phyloP scores from a whole-genome alignment of 2,888 invertebrate species.

The Drosophila hamatofila region DNA sequence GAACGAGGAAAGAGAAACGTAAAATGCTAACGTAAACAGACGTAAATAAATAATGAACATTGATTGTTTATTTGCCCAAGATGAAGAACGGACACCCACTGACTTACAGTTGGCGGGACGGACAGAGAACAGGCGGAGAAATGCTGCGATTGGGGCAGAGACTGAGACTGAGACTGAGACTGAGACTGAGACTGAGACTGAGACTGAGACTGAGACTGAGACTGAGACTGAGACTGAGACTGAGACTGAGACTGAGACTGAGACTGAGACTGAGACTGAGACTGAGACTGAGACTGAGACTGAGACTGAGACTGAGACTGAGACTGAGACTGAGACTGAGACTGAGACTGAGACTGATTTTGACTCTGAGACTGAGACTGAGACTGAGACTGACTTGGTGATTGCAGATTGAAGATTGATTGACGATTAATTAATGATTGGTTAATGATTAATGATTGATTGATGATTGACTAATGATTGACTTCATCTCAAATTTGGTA shows the following conservation, averaged over 20 bases:
- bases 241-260: neutral
- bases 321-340: neutral
- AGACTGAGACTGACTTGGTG: neutral
- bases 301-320: neutral
- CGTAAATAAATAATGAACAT: conserved; percentile 78
- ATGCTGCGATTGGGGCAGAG: neutral
- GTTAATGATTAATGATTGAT: too few relatives aligned
- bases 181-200: neutral
- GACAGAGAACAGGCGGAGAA: conserved; percentile 11
- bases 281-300: neutral
- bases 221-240: conserved; percentile 2
- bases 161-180: neutral
- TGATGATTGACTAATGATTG: neutral
- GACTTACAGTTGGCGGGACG: conserved; percentile 8
- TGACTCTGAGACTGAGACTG: neutral
- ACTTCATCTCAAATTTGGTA: too few relatives aligned
- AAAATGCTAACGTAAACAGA: conserved; percentile 72
- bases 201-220: conserved; percentile 1
- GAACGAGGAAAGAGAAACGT: conserved; percentile 43
- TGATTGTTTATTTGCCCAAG: conserved; percentile 78
- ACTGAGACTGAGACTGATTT: neutral
- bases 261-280: neutral
- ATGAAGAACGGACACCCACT: conserved; percentile 46
- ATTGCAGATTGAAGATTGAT: neutral
- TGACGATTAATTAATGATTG: neutral